phyloP scores from a whole-genome alignment of 2,113 vertebrate species.

The Ctenodactylus gundi region DNA sequence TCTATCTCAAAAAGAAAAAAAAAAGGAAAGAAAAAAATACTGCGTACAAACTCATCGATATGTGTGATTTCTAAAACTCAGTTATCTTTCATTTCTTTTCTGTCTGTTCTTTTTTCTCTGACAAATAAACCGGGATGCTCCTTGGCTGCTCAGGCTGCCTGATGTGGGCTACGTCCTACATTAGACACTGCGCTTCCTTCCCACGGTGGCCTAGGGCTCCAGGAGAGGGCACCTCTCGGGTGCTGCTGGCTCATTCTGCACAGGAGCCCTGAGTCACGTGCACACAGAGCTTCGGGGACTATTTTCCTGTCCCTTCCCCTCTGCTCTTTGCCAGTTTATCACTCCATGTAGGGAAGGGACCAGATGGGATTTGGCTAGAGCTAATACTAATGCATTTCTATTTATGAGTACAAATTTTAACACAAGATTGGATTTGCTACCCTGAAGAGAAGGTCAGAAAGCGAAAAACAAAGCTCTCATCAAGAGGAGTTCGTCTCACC shows the following conservation, averaged over 20 bases:
- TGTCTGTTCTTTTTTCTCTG: neutral
- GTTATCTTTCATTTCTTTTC: neutral
- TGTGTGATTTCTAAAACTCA: neutral
- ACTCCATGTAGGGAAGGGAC: neutral
- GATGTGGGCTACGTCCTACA: neutral
- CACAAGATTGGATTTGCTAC: neutral
- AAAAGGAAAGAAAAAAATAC: neutral
- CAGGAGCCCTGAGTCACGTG: neutral
- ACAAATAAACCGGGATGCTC: neutral
- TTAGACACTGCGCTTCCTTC: neutral
- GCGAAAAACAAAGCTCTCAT: neutral
- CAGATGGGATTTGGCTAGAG: slow-evolving; percentile 18
- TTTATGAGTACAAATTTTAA: slow-evolving; percentile 7
- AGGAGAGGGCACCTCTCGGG: neutral
- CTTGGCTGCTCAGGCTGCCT: neutral
- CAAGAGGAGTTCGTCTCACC: neutral
- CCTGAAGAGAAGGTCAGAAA: neutral
- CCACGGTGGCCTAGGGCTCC: neutral
- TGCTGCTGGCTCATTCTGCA: neutral
- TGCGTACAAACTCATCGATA: neutral
- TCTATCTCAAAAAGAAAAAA: no score
- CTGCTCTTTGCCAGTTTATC: neutral
- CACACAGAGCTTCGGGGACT: neutral
- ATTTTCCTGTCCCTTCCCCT: neutral
- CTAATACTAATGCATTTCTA: neutral